Percentiles rank a stretch among this genome's conserved stretches.
phyloP scores from a whole-genome alignment of 2,888 invertebrate genomes.

The Apodemia duryi region DNA sequence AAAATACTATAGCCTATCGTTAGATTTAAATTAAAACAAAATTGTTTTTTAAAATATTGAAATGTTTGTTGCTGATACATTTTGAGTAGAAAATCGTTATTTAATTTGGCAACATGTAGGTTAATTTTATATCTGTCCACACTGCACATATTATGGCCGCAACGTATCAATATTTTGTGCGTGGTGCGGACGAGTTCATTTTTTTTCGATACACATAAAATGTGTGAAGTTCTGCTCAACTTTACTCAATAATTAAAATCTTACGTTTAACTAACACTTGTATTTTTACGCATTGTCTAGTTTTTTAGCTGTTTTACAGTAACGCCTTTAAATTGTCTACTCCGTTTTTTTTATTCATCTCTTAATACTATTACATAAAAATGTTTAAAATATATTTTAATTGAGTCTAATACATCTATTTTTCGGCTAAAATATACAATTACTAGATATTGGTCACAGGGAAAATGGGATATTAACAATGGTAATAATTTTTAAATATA shows the following conservation, averaged over 20 bases:
- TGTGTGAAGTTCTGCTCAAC: not conserved
- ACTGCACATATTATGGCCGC: slow-evolving; percentile 5
- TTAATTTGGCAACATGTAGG: slow-evolving; percentile 3
- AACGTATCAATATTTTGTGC: not conserved
- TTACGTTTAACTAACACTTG: not conserved
- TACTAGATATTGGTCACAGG: not conserved
- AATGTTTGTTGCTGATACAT: too few species aligned
- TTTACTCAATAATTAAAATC: not conserved
- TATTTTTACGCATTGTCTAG: not conserved
- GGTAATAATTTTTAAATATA: not conserved
- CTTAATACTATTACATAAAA: slow-evolving; percentile 8
- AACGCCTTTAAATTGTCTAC: not conserved
- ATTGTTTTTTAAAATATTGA: not conserved
- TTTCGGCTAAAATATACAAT: not conserved
- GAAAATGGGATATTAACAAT: not conserved
- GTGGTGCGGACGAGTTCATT: not conserved
- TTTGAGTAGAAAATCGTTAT: not conserved
- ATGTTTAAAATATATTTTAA: slow-evolving; percentile 14
- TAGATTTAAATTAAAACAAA: too few species aligned
- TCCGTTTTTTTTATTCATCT: not conserved
- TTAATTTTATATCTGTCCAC: not conserved
- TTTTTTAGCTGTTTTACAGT: slow-evolving; percentile 3
- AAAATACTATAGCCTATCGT: too few species aligned
- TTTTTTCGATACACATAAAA: not conserved
- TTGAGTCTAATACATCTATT: slow-evolving; percentile 9